Base-by-base conservation (phyloP, 2,888 invertebrate species). In the Drosophila multiciliata region DNA sequence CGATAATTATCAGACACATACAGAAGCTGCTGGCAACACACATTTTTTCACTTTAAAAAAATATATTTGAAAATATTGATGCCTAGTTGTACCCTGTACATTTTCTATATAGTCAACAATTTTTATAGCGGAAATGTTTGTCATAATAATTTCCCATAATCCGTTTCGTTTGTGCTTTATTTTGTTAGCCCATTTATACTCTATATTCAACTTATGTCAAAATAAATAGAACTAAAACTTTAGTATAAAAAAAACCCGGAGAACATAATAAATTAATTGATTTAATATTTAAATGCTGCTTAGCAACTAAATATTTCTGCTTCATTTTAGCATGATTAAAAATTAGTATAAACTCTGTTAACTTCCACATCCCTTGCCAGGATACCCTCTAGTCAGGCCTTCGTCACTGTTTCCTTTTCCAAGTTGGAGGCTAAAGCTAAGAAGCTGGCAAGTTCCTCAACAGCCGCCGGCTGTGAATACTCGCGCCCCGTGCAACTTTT, bases 1-100 rank as follows among this genome's bases (percentile, higher is more conserved):
- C 85, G 88, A 84, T 89, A 84, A 84, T 84, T 84, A 89, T 87
- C 87, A 87, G 64, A 59, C 80, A 64, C 62, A 55, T 55, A 72
- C 75, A 80, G 36, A 26, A 40, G 20, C 26, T 50, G 20, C 54
- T 65, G 57, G 50, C 33, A 64, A 58, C 32, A 52, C 49, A 62
- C 42, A 57, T 29, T 42, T 55, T 17, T 35, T 36, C n/a, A 33
- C 64, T 58, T 70, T 72, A 78, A 75, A 73, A 76, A 89, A 70
- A 81, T 73, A 73, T 78, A 87, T 84, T 74, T 75, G 40, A 66
- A 76, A 74, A 84, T 82, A 87, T 78, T 76, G 82, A 57, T 66
- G 59, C 64, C 42, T 65, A 76, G 78, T 74, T 62, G 58, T 73
- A 76, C 71, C 53, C 73, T 58, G 33, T 49, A 60, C 2, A 23